Percentiles rank a stretch among this genome's conserved stretches.
phyloP scores from a whole-genome alignment of 2,888 invertebrate species.

The Ypsolopha sequella region DNA sequence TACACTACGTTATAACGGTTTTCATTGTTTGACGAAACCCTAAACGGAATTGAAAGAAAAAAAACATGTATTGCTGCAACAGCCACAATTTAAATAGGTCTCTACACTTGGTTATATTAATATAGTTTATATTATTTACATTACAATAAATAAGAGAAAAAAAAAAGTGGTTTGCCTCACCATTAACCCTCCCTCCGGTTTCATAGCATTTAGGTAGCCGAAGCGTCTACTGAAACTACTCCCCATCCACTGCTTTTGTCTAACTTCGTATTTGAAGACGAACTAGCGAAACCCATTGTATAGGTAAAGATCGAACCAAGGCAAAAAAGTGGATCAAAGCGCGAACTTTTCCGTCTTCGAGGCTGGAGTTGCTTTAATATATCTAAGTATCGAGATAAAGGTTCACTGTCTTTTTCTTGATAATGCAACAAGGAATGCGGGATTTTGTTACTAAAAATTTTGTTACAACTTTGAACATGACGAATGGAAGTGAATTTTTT shows the following conservation, averaged over 20 bases:
- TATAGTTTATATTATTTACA: too few relatives aligned
- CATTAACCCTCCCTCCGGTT: not conserved
- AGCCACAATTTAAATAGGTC: too few relatives aligned
- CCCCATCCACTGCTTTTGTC: slow-evolving; percentile 58
- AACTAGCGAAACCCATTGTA: slow-evolving; percentile 39
- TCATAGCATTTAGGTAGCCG: not conserved
- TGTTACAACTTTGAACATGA: too few relatives aligned
- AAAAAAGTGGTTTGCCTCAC: too few relatives aligned
- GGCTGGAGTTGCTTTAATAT: not conserved
- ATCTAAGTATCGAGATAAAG: not conserved
- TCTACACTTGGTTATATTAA: too few relatives aligned
- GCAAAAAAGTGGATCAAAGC: slow-evolving; percentile 25
- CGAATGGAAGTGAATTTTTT: too few relatives aligned
- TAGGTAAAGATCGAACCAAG: slow-evolving; percentile 13
- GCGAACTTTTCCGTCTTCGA: not conserved
- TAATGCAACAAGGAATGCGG: not conserved
- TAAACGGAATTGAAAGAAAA: not conserved
- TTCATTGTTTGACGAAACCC: not conserved
- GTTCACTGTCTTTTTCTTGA: not conserved
- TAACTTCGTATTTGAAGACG: slow-evolving; percentile 55
- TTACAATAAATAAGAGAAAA: too few relatives aligned
- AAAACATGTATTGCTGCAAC: too few relatives aligned
- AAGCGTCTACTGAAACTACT: slow-evolving; percentile 32
- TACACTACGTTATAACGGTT: not conserved
- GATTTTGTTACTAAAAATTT: not conserved